These are phyloP conservation scores for Urocyon cinereoargenteus DNA, from an alignment of 2,797 vertebrate genomes.

Conservation along the genomic window DNA sequence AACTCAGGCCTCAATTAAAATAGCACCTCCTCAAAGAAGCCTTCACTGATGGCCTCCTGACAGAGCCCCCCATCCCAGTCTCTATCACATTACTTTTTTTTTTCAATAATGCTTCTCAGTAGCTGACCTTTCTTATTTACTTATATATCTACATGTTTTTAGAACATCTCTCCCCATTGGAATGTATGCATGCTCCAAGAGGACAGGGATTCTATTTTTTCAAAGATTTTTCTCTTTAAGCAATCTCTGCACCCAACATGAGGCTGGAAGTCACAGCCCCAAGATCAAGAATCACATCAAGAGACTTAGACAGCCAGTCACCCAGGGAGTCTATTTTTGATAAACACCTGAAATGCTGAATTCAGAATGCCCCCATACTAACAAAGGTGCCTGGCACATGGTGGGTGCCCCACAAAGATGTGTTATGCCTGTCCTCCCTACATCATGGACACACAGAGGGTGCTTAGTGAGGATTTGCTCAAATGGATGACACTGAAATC, in stretches of 20 bases:
- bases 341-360: neutral
- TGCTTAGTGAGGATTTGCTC: neutral
- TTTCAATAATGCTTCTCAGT: neutral
- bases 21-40: neutral
- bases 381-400: neutral
- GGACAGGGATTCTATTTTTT: neutral
- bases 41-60: neutral
- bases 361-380: accelerated
- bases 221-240: neutral
- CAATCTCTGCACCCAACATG: neutral
- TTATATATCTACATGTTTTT: neutral
- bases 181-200: neutral
- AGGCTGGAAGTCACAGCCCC: neutral
- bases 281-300: neutral
- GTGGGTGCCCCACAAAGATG: neutral
- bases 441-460: neutral
- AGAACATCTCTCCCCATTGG: neutral
- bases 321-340: neutral
- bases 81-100: neutral
- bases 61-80: neutral
- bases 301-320: neutral
- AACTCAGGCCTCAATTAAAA: neutral
- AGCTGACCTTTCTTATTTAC: neutral
- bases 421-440: neutral
- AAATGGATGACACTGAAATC: constrained; percentile 38